Conservation (phyloP, 2,797 vertebrate genomes). For the Gymnodraco acuticeps region DNA sequence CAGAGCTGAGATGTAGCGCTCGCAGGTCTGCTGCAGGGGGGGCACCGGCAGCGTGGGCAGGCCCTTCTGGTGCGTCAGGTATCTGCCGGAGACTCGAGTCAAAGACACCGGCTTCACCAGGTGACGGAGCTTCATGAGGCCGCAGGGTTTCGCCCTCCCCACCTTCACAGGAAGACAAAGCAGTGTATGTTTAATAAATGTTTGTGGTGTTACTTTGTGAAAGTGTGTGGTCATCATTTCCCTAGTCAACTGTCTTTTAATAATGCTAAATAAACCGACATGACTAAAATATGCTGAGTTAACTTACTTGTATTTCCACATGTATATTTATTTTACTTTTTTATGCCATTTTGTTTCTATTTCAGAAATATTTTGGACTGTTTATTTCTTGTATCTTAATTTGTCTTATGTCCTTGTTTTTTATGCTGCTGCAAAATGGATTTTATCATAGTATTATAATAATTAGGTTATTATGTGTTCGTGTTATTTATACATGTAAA, state of each 20-base stretch:
- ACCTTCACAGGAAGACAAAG: constrained; percentile 60
- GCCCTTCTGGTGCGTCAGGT: constrained; percentile 90
- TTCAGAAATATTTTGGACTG: no score
- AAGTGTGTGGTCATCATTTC: not conserved
- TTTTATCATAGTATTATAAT: no score
- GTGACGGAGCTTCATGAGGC: constrained; percentile 77
- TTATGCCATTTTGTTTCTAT: no score
- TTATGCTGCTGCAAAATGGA: no score
- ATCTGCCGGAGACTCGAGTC: constrained; percentile 84
- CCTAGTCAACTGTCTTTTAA: not conserved
- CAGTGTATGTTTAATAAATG: not conserved
- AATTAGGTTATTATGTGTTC: no score
- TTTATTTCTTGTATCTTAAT: no score
- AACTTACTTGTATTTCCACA: no score
- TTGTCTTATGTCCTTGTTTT: no score
- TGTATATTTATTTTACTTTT: no score
- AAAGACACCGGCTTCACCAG: constrained; percentile 89
- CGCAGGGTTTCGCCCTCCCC: constrained; percentile 79
- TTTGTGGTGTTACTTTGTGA: not conserved
- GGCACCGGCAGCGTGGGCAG: constrained; percentile 91
- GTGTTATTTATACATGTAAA: no score
- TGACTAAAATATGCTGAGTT: no score
- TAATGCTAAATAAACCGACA: no score
- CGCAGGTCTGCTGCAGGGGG: constrained; percentile 91
- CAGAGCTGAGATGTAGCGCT: constrained; percentile 89